Evolutionary conservation across 2,888 invertebrate genomes (phyloP), one percentile per base, ranked within the genome.

Genomic region (Drosophila glabriapex): DNA sequence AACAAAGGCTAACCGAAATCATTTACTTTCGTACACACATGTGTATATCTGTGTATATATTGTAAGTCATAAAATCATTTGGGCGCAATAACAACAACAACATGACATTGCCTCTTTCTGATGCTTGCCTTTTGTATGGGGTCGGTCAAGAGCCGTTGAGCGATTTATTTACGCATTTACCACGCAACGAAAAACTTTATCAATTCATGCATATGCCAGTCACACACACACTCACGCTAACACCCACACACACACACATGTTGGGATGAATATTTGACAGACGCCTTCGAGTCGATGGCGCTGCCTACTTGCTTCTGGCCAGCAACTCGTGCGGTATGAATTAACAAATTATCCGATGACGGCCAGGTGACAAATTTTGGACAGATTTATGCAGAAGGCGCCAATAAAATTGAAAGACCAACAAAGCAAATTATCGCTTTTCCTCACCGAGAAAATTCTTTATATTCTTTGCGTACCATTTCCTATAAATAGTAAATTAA

Each of bases 281-380:
- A 68, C 65, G 68, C 61, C 43, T 46, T 10, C 39, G 31, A 53
- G 41, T 67, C 54, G 66, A 61, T 73, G 56, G 67, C 65, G 62
- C 33, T 60, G 55, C 35, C 43, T 46, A 59, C 61, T 65, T 60
- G 68, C 66, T 59, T 25, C 53, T 70, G 68, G 59, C 60, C 65
- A 78, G 58, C 59, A 43, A 53, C 29, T 49, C 33, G 25, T 50
- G 54, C 61, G 16, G 46, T 4, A 67, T 53, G 54, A 76, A 79
- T 90, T 77, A 85, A 74, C 75, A 88, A 85, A 85, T 88, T 84
- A 82, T 35, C 65, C 63, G 71, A 41, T 55, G 74, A 89, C 85
- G 72, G 76, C 63, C 85, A 76, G 83, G 80, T 90, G 85, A 85
- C 77, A 90, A 74, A 71, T 59, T 56, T 52, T 66, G 39, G 68